Conservation (phyloP, 1,140 invertebrate genomes). For the Zeugodacus cucurbitae region DNA sequence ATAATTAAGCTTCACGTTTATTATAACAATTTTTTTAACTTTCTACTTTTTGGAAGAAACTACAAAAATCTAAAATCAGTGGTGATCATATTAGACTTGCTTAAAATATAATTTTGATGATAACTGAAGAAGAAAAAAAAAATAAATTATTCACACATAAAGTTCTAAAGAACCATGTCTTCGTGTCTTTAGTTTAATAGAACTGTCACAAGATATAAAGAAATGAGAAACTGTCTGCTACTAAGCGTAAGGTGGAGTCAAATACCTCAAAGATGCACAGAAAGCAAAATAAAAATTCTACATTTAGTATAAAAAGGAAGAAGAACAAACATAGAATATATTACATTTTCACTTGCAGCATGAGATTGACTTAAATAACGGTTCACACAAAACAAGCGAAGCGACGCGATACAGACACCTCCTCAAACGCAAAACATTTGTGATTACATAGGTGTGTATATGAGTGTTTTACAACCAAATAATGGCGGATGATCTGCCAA, state of each 20-base stretch:
- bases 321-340: not conserved
- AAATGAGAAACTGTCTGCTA: too few species aligned
- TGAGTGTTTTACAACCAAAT: not conserved
- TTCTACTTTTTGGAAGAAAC: too few species aligned
- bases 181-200: too few species aligned
- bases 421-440: not conserved
- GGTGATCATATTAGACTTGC: too few species aligned
- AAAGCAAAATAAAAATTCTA: not conserved
- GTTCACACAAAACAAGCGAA: not conserved
- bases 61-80: too few species aligned
- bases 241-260: not conserved
- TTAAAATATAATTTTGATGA: too few species aligned
- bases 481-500: conserved; percentile 19
- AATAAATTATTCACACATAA: too few species aligned
- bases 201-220: too few species aligned
- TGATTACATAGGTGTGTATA: not conserved
- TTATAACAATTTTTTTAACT: too few species aligned
- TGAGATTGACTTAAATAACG: not conserved
- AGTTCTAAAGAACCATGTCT: too few species aligned
- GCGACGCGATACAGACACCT: not conserved
- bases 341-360: not conserved
- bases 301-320: not conserved
- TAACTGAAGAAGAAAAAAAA: too few species aligned
- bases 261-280: not conserved
- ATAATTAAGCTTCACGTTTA: too few species aligned